These are phyloP conservation scores for Icerya purchasi DNA, from an alignment of 2,888 invertebrate species.

Conservation along the genomic window DNA sequence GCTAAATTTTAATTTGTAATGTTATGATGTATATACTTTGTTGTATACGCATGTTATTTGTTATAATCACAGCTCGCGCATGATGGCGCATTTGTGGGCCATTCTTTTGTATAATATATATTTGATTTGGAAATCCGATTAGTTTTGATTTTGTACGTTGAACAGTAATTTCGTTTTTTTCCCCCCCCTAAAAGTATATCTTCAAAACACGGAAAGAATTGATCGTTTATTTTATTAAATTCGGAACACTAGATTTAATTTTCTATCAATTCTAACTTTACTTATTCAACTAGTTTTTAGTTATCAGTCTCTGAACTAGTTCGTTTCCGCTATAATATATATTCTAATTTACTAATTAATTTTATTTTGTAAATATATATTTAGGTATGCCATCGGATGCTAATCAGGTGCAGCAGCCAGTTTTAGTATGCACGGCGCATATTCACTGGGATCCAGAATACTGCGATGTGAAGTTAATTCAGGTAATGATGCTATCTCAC, in stretches of 20 bases:
- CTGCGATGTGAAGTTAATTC: constrained; percentile 96
- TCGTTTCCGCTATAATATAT: background rate
- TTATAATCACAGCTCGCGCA: too few relatives aligned
- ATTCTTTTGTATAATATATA: too few relatives aligned
- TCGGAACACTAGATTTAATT: background rate
- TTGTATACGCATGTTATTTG: too few relatives aligned
- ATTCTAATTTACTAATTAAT: background rate
- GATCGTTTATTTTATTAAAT: background rate
- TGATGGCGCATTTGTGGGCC: too few relatives aligned
- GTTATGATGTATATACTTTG: too few relatives aligned
- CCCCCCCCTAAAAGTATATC: too few relatives aligned
- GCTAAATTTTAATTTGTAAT: too few relatives aligned
- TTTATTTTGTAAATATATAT: background rate
- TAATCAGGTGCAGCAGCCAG: constrained; percentile 54
- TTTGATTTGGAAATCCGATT: too few relatives aligned
- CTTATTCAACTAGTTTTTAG: background rate
- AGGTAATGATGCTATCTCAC: constrained; percentile 98
- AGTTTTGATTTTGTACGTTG: too few relatives aligned
- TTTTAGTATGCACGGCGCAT: constrained; percentile 93
- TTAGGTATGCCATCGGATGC: constrained; percentile 49
- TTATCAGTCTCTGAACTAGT: background rate
- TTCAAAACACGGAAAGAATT: too few relatives aligned
- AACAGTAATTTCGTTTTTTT: too few relatives aligned
- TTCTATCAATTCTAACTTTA: background rate
- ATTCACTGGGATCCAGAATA: constrained; percentile 99